Evolutionary conservation across 1,140 invertebrate genomes (phyloP).

Genomic region (Aphelenchoides besseyi): DNA sequence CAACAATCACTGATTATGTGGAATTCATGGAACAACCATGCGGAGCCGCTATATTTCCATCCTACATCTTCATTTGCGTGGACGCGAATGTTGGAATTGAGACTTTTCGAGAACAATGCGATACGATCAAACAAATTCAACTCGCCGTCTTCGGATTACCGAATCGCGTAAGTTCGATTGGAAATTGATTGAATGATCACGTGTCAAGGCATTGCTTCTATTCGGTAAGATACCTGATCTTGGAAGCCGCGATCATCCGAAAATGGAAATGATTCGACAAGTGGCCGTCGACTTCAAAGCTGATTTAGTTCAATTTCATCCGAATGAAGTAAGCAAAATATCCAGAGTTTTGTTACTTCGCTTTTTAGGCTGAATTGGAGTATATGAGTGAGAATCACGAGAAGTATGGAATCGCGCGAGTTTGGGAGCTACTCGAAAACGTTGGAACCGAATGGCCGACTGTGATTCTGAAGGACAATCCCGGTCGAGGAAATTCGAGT

Average conservation of each 20-base stretch:
- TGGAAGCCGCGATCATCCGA: neutral
- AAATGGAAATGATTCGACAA: neutral
- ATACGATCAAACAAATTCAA: neutral
- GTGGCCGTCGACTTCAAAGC: neutral
- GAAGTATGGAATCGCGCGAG: neutral
- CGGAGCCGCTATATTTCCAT: neutral
- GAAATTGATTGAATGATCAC: neutral
- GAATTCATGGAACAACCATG: neutral
- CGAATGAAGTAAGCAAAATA: neutral
- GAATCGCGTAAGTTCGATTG: neutral
- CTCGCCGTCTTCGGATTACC: no score
- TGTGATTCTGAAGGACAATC: neutral
- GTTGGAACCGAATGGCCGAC: constrained; percentile 3
- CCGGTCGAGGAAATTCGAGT: neutral
- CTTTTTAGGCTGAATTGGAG: neutral
- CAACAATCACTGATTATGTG: neutral
- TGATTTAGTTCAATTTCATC: neutral
- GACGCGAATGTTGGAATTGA: neutral
- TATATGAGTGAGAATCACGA: neutral
- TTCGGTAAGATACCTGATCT: neutral
- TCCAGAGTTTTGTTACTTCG: neutral
- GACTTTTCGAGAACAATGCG: neutral
- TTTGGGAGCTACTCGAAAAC: constrained; percentile 7
- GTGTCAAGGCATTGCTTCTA: constrained; percentile 1
- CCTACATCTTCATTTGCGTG: neutral